Evolutionary conservation across 2,113 vertebrate genomes (phyloP).

Genomic region (Dascyllus trimaculatus): DNA sequence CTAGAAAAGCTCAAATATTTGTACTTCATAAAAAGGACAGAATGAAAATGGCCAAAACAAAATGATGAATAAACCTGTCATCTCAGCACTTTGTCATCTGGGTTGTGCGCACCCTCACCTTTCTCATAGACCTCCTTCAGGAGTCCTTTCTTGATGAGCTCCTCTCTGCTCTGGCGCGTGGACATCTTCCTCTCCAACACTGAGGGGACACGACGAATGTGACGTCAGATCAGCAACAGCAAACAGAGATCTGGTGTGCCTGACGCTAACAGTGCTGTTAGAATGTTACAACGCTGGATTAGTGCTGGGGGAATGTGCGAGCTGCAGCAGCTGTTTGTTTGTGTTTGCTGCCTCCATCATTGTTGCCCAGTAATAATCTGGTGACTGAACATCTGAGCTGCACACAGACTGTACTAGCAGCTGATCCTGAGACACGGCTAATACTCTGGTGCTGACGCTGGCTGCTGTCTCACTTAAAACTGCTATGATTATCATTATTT

Average conservation of each 20-base stretch:
- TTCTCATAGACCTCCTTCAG: conserved; percentile 97
- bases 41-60: no score
- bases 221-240: background rate
- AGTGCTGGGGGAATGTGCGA: background rate
- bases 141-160: conserved; percentile 98
- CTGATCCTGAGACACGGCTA: background rate
- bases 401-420: no score
- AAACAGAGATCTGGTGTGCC: background rate
- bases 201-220: conserved; percentile 64
- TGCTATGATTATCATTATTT: no score
- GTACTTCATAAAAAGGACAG: no score
- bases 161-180: conserved; percentile 97
- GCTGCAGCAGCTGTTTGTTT: conserved; percentile 9
- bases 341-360: conserved; percentile 6
- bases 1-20: no score
- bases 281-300: no score
- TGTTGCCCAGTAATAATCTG: conserved; percentile 4
- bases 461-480: no score
- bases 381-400: no score
- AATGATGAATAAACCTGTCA: no score
- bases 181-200: conserved; percentile 99
- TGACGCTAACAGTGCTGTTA: background rate
- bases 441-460: background rate
- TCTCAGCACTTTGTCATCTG: no score
- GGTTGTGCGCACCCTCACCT: conserved; percentile 88